Conservation (phyloP, 92 coral and sea anemone species). For the Siderastrea siderea region DNA sequence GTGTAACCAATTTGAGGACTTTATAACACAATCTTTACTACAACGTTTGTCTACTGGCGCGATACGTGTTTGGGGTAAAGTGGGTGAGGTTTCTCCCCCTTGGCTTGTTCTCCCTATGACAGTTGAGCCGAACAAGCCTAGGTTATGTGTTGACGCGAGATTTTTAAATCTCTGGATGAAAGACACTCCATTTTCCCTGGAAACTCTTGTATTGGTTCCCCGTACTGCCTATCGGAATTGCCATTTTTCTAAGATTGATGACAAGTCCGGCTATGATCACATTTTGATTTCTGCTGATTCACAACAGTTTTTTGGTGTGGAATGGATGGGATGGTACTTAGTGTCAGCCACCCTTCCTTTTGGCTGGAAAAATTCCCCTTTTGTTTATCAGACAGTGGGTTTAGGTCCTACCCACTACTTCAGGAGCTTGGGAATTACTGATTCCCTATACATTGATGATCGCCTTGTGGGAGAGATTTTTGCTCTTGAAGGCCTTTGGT, state of each 20-base stretch:
- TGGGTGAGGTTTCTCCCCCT: constrained; percentile 20
- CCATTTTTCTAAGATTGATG: not conserved
- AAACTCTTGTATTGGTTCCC: constrained; percentile 36
- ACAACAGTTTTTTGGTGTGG: too few relatives aligned
- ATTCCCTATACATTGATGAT: constrained; percentile 3
- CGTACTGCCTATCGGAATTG: too few relatives aligned
- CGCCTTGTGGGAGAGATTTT: not conserved
- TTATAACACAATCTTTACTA: not conserved
- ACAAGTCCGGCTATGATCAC: too few relatives aligned
- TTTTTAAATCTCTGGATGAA: constrained; percentile 23
- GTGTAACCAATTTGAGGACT: not conserved
- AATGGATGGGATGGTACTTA: too few relatives aligned
- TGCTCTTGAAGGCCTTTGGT: too few relatives aligned
- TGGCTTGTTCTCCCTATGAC: constrained; percentile 45
- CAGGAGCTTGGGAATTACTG: constrained; percentile 21
- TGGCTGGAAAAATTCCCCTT: constrained; percentile 19
- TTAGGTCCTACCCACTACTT: not conserved
- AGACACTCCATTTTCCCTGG: constrained; percentile 49
- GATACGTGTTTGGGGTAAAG: constrained; percentile 39
- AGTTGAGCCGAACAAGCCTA: constrained; percentile 49
- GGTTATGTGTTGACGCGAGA: not conserved
- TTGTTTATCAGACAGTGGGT: constrained; percentile 13
- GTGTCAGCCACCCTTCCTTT: too few relatives aligned
- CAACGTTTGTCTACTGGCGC: constrained; percentile 28
- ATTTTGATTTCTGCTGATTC: too few relatives aligned